These are phyloP conservation scores for Oeneis ivallda DNA, from an alignment of 2,888 invertebrate genomes.

Conservation along the genomic window DNA sequence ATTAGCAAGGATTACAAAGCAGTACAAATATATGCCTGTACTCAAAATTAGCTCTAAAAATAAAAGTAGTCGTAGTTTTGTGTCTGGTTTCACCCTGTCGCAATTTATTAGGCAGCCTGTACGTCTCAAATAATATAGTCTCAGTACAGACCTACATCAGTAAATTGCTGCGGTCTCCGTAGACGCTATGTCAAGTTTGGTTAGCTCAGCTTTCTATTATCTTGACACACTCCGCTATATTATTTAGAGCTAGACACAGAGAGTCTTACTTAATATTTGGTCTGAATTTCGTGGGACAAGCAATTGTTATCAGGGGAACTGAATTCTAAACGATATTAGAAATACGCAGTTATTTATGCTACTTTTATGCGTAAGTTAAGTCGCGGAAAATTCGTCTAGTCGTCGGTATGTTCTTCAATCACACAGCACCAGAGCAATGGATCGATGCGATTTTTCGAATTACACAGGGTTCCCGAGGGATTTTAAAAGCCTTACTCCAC, in stretches of 20 bases:
- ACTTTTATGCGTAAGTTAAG: too few species aligned
- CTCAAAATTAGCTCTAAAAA: too few species aligned
- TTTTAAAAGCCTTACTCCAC: too few species aligned
- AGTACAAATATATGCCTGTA: too few species aligned
- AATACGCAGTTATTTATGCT: too few species aligned
- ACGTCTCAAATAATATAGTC: background rate
- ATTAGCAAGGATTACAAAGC: too few species aligned
- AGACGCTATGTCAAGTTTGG: conserved; percentile 10
- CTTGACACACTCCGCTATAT: background rate
- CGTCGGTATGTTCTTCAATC: too few species aligned
- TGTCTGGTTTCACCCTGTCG: background rate
- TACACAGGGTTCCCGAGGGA: too few species aligned
- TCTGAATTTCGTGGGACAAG: background rate
- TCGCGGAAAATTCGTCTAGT: too few species aligned
- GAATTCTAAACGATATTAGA: background rate
- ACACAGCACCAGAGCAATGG: too few species aligned
- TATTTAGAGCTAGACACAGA: conserved; percentile 1
- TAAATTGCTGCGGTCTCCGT: conserved; percentile 10
- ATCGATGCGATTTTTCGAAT: too few species aligned
- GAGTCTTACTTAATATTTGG: background rate
- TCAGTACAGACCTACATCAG: conserved; percentile 2
- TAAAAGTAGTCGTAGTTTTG: too few species aligned
- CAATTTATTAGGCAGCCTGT: background rate
- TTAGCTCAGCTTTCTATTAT: conserved; percentile 16
- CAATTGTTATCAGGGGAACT: background rate